Percentiles rank a stretch among this genome's conserved stretches.
Conservation (phyloP, 1,140 invertebrate genomes). For the Drosophila azteca region DNA sequence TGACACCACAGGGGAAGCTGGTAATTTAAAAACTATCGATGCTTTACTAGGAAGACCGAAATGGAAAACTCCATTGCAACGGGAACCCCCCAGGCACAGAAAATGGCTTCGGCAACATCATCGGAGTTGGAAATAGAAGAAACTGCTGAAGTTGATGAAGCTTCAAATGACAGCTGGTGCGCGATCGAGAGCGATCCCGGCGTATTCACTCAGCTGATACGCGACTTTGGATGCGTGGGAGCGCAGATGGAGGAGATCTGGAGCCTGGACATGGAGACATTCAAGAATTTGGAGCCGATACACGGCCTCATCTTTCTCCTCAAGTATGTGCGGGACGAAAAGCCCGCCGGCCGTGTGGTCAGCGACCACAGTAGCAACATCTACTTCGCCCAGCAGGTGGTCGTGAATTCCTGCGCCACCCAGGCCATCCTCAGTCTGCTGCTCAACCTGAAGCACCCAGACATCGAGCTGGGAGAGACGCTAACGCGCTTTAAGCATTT, state of each 20-base stretch:
- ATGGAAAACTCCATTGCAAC: too few relatives aligned
- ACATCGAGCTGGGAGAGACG: slow-evolving; percentile 93
- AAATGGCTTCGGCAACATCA: too few relatives aligned
- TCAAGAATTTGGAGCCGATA: slow-evolving; percentile 97
- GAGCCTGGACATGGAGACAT: slow-evolving; percentile 94
- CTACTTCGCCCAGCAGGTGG: slow-evolving; percentile 99
- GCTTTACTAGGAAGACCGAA: too few relatives aligned
- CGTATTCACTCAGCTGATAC: slow-evolving; percentile 98
- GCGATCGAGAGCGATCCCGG: slow-evolving; percentile 99
- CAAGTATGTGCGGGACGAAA: slow-evolving; percentile 97
- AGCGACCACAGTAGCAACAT: slow-evolving; percentile 88
- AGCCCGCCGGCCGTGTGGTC: slow-evolving; percentile 92
- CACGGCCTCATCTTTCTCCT: slow-evolving; percentile 99
- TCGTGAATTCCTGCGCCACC: slow-evolving; percentile 99
- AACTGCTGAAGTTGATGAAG: too few relatives aligned
- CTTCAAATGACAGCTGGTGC: slow-evolving; percentile 94
- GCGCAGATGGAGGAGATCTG: slow-evolving; percentile 99
- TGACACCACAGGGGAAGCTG: too few relatives aligned
- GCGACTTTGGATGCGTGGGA: slow-evolving; percentile 96
- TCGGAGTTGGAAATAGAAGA: too few relatives aligned
- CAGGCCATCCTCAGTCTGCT: slow-evolving; percentile 98
- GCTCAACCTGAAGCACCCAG: slow-evolving; percentile 94
- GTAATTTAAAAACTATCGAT: too few relatives aligned
- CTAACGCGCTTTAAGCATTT: slow-evolving; percentile 96
- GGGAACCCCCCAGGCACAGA: too few relatives aligned